A percentile compares a stretch with the other conserved stretches of the same genome.
Evolutionary conservation across 1,140 invertebrate species (phyloP).

Genomic region (Hirudo medicinalis): DNA sequence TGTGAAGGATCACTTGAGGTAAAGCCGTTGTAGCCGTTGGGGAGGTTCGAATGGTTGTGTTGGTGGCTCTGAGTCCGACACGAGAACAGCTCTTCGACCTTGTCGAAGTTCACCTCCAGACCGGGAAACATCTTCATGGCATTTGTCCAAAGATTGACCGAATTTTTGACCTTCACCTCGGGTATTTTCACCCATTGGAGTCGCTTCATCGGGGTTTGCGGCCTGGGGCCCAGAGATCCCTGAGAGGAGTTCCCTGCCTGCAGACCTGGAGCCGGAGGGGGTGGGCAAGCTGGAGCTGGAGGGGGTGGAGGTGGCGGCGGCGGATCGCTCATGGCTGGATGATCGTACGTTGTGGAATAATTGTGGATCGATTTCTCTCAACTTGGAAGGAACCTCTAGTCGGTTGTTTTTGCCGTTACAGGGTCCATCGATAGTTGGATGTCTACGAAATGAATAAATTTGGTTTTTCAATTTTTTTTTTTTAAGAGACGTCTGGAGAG

Average conservation of each 20-base stretch:
- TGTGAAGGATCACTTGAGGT: slow-evolving; percentile 24
- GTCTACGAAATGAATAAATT: too few relatives aligned
- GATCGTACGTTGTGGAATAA: not conserved
- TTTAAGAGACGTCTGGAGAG: too few relatives aligned
- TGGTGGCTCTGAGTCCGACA: not conserved
- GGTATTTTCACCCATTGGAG: slow-evolving; percentile 40
- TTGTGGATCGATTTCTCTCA: too few relatives aligned
- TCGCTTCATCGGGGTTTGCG: slow-evolving; percentile 34
- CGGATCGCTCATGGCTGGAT: slow-evolving; percentile 14
- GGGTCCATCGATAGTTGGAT: too few relatives aligned
- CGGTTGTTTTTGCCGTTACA: too few relatives aligned
- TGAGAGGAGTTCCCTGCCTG: not conserved
- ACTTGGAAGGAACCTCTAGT: too few relatives aligned
- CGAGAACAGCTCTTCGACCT: slow-evolving; percentile 36
- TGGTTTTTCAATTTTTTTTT: too few relatives aligned
- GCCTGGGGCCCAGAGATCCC: slow-evolving; percentile 27
- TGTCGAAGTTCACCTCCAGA: slow-evolving; percentile 42
- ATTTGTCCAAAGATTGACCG: slow-evolving; percentile 27
- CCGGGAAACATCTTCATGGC: slow-evolving; percentile 61
- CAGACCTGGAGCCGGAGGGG: not conserved
- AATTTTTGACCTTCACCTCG: slow-evolving; percentile 31
- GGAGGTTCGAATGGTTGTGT: too few relatives aligned
- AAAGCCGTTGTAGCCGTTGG: slow-evolving; percentile 12
- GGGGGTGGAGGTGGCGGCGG: slow-evolving; percentile 30
- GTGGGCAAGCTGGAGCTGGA: slow-evolving; percentile 27